Conservation (phyloP, 2,797 vertebrate species). For the Rhinogobio ventralis region DNA sequence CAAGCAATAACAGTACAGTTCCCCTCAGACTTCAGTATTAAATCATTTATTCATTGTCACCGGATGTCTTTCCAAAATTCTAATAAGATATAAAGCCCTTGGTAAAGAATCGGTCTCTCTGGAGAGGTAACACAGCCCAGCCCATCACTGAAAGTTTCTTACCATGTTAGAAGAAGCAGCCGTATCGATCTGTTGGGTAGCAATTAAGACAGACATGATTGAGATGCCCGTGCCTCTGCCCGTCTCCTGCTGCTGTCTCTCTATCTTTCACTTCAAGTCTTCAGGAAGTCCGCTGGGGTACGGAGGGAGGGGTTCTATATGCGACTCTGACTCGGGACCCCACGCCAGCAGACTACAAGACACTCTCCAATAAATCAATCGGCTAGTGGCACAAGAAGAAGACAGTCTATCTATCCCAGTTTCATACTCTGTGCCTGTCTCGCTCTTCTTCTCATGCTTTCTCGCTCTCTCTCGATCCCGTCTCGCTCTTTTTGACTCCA, state of each 20-base stretch:
- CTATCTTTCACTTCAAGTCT: slow-evolving; percentile 53
- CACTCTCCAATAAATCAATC: slow-evolving; percentile 70
- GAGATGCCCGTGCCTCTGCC: slow-evolving; percentile 25
- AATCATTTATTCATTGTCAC: slow-evolving; percentile 23
- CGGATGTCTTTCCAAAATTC: slow-evolving; percentile 1
- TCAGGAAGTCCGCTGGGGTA: slow-evolving; percentile 54
- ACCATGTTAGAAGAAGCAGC: slow-evolving; percentile 69
- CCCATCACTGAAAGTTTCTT: slow-evolving; percentile 60
- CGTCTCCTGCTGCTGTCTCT: slow-evolving; percentile 46
- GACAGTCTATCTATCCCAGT: slow-evolving; percentile 22
- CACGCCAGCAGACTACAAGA: slow-evolving; percentile 59
- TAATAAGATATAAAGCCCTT: slow-evolving; percentile 35
- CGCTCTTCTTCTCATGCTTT: slow-evolving; percentile 1
- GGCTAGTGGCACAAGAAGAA: slow-evolving; percentile 50
- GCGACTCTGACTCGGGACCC: slow-evolving; percentile 34
- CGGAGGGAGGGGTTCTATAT: slow-evolving; percentile 39
- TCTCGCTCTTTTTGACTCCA: slow-evolving; percentile 22
- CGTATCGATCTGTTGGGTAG: slow-evolving; percentile 73
- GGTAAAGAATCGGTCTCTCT: slow-evolving; percentile 13
- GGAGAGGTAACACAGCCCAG: slow-evolving; percentile 2
- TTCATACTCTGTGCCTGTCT: slow-evolving; percentile 22
- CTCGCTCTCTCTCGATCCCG: slow-evolving; percentile 50
- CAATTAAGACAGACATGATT: slow-evolving; percentile 78
- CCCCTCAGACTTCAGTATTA: neutral
- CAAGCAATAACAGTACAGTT: neutral